These are phyloP conservation scores for Pyrochroa serraticornis DNA, from an alignment of 2,888 invertebrate species.

Conservation along the genomic window DNA sequence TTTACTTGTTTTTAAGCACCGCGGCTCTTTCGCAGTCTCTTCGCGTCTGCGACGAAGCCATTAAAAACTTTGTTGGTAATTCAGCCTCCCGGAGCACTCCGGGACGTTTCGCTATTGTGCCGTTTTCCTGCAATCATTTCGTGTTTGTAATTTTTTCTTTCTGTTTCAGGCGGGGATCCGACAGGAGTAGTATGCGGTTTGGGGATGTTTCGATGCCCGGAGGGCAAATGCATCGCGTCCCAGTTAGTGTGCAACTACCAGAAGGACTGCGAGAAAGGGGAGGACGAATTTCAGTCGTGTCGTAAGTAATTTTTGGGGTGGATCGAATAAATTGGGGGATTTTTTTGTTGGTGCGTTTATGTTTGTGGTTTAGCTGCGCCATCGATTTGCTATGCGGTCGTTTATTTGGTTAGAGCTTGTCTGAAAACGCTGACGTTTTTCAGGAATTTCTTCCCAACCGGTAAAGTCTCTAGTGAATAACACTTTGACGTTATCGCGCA, in stretches of 20 bases:
- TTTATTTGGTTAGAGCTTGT: not conserved
- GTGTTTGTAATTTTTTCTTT: slow-evolving; percentile 13
- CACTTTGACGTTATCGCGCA: slow-evolving; percentile 7
- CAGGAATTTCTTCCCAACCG: not conserved
- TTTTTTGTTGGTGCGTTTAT: too few species aligned
- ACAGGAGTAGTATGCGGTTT: slow-evolving; percentile 65
- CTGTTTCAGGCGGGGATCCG: slow-evolving; percentile 50
- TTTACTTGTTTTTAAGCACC: too few species aligned
- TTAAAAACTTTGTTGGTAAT: not conserved
- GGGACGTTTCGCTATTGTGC: too few species aligned
- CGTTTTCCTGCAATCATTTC: not conserved
- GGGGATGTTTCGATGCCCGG: slow-evolving; percentile 82
- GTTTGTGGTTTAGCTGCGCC: not conserved
- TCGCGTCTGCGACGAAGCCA: not conserved
- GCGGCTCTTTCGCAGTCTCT: too few species aligned
- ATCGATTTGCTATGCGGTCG: not conserved
- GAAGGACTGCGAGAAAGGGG: slow-evolving; percentile 90
- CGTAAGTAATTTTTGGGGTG: slow-evolving; percentile 69
- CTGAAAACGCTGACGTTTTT: not conserved
- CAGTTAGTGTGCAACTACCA: slow-evolving; percentile 93
- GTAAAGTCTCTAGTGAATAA: not conserved
- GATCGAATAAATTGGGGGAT: not conserved
- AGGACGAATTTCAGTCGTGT: slow-evolving; percentile 89
- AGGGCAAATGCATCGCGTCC: slow-evolving; percentile 86
- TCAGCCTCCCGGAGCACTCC: not conserved